Evolutionary conservation across 2,888 invertebrate species (phyloP).

Genomic region (Sesia bembeciformis): DNA sequence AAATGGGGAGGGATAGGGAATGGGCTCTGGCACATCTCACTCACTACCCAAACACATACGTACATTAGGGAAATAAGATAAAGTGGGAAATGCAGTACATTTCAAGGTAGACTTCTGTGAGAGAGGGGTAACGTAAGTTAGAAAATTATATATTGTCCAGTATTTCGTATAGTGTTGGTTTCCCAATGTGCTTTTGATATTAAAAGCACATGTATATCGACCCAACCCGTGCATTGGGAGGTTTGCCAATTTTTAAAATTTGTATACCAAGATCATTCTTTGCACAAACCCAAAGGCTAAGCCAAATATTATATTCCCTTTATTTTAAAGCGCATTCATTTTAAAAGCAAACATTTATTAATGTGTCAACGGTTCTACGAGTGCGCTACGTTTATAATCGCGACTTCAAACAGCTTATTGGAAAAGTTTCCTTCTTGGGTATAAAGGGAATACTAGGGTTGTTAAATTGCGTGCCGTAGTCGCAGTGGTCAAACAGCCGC

Average conservation of each 20-base stretch:
- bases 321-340: background rate
- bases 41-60: no score
- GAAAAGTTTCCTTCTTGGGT: background rate
- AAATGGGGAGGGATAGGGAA: no score
- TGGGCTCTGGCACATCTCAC: no score
- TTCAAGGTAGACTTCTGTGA: no score
- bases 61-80: no score
- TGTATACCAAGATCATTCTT: background rate
- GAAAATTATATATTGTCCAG: no score
- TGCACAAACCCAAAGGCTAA: background rate
- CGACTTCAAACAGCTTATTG: background rate
- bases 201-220: slow-evolving; percentile 4
- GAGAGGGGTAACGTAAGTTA: no score
- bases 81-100: no score
- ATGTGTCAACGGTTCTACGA: background rate
- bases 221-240: slow-evolving; percentile 5
- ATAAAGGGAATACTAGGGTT: background rate
- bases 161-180: no score
- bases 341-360: background rate
- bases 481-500: slow-evolving; percentile 25
- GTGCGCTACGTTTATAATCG: background rate
- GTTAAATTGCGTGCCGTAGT: slow-evolving; percentile 1
- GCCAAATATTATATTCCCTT: background rate
- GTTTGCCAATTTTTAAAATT: slow-evolving; percentile 5
- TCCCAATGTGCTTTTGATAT: background rate